These are phyloP conservation scores for Trypoxylon attenuatum DNA, from an alignment of 2,888 invertebrate species.

Conservation along the genomic window DNA sequence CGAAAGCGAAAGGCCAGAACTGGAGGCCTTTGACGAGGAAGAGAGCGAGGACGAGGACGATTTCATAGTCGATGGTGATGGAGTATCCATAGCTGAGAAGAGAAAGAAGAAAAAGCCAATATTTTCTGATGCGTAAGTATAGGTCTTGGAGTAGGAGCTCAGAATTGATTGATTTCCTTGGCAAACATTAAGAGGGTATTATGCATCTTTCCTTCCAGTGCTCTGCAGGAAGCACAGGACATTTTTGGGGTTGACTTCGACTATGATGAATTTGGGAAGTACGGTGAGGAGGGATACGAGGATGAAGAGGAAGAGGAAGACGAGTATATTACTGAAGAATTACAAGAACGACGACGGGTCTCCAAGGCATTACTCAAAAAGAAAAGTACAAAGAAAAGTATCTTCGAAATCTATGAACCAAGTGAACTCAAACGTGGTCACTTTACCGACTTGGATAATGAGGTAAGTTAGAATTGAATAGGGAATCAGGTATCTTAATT, in stretches of 20 bases:
- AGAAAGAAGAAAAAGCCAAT: constrained; percentile 87
- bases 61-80: constrained; percentile 98
- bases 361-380: constrained; percentile 86
- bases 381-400: constrained; percentile 88
- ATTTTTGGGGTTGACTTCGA: constrained; percentile 99
- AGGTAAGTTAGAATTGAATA: constrained; percentile 73
- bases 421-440: constrained; percentile 97
- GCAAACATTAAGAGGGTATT: too few species aligned
- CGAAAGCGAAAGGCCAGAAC: constrained; percentile 80
- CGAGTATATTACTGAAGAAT: constrained; percentile 86
- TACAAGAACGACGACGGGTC: constrained; percentile 78
- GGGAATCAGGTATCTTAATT: not conserved
- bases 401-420: constrained; percentile 97
- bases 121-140: constrained; percentile 89
- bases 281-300: constrained; percentile 90
- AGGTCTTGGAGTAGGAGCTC: too few species aligned
- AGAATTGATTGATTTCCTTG: too few species aligned
- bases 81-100: constrained; percentile 88
- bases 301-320: constrained; percentile 90
- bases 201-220: constrained; percentile 78
- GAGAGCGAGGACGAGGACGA: constrained; percentile 92
- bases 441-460: constrained; percentile 94
- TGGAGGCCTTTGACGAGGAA: constrained; percentile 84
- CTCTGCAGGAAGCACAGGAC: constrained; percentile 97
- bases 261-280: constrained; percentile 92